These are phyloP conservation scores for Anthophora plumipes DNA, from an alignment of 2,888 invertebrate species.

Conservation along the genomic window DNA sequence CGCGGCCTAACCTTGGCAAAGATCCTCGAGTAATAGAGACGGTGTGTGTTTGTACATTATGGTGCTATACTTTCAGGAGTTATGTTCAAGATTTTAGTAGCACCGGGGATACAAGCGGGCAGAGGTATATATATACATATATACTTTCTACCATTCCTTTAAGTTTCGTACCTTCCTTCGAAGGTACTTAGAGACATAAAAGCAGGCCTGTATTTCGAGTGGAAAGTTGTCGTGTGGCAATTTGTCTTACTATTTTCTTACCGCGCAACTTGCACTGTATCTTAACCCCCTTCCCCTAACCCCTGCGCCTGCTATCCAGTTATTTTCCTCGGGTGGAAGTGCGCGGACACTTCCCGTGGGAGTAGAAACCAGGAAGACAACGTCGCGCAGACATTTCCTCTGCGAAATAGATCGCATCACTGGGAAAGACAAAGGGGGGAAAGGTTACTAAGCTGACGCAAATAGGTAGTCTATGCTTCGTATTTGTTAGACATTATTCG, in stretches of 20 bases:
- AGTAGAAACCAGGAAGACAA: conserved; percentile 46
- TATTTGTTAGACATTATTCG: conserved; percentile 47
- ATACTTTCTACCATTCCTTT: conserved; percentile 31
- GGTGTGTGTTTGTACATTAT: background rate
- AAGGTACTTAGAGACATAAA: conserved; percentile 44
- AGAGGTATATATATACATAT: background rate
- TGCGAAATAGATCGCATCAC: conserved; percentile 53
- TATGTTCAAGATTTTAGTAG: conserved; percentile 17
- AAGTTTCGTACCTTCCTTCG: conserved; percentile 34
- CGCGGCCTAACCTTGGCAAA: background rate
- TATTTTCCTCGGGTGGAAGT: conserved; percentile 47
- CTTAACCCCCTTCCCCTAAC: conserved; percentile 7
- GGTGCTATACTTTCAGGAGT: conserved; percentile 4
- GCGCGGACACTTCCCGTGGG: conserved; percentile 47
- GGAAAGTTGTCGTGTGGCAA: conserved; percentile 41
- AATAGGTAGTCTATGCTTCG: conserved; percentile 2
- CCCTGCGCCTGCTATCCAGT: background rate
- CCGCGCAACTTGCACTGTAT: conserved; percentile 31
- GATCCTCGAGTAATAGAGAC: conserved; percentile 2
- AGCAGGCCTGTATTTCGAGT: conserved; percentile 45
- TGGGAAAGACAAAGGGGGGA: conserved; percentile 40
- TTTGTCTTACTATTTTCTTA: conserved; percentile 56
- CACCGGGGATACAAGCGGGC: background rate
- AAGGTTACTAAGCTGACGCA: conserved; percentile 25
- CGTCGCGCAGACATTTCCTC: conserved; percentile 41